phyloP scores from a whole-genome alignment of 2,797 vertebrate genomes.

The Sebastes variabilis region DNA sequence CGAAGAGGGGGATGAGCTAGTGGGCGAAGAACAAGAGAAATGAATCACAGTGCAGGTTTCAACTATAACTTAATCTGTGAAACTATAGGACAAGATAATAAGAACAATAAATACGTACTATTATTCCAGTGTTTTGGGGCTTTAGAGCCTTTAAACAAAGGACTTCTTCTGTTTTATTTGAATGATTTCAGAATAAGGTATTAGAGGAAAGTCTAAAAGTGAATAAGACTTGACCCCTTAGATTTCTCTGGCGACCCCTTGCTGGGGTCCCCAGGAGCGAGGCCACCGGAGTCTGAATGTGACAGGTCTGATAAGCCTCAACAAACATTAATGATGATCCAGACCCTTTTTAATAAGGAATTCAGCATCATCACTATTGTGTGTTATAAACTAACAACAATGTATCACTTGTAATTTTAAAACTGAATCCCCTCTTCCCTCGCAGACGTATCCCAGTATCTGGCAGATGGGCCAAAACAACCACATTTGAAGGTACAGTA shows the following conservation, averaged over 20 bases:
- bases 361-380: no score
- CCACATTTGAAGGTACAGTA: no score
- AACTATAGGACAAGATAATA: not conserved
- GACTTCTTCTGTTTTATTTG: not conserved
- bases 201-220: not conserved
- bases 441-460: no score
- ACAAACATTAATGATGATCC: no score
- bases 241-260: not conserved
- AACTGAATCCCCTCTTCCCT: no score
- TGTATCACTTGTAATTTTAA: no score
- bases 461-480: no score
- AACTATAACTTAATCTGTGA: not conserved
- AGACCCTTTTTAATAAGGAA: no score
- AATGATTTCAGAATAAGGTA: not conserved
- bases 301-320: no score
- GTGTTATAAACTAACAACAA: no score
- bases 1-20: constrained; percentile 92
- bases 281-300: no score
- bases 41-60: not conserved
- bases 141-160: not conserved
- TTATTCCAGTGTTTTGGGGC: not conserved
- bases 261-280: no score
- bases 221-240: not conserved
- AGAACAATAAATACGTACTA: not conserved
- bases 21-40: not conserved